phyloP scores from a whole-genome alignment of 2,797 vertebrate species.

The Propithecus deckenii region DNA sequence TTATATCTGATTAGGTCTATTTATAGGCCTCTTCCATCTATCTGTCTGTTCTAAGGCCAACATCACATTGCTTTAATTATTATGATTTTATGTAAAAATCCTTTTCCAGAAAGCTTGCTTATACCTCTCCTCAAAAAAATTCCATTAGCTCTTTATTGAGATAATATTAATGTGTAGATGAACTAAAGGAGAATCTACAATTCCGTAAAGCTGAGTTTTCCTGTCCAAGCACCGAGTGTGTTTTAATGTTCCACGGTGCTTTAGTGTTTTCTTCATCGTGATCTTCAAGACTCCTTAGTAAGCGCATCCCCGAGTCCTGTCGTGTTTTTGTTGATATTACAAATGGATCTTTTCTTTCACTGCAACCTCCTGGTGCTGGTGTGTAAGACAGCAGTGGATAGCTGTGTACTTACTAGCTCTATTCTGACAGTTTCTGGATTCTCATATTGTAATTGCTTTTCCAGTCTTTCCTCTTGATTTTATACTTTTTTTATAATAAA shows the following conservation, averaged over 20 bases:
- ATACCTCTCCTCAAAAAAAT: background rate
- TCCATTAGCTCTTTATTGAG: background rate
- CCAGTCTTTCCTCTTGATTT: background rate
- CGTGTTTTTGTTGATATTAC: background rate
- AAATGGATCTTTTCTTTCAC: background rate
- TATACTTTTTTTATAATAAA: background rate
- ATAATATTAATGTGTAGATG: background rate
- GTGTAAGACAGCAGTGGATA: background rate
- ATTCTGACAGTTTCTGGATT: background rate
- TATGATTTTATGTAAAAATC: background rate
- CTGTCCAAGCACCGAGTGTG: background rate
- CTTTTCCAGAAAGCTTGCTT: background rate
- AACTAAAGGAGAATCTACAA: background rate
- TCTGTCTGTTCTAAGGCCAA: background rate
- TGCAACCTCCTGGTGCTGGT: background rate
- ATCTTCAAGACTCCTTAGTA: background rate
- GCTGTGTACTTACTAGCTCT: background rate
- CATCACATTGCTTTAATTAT: background rate
- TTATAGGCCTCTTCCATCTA: background rate
- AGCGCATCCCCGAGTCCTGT: background rate
- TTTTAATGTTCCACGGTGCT: background rate
- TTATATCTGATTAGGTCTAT: background rate
- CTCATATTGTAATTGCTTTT: background rate
- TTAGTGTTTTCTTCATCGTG: background rate
- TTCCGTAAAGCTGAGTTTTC: background rate